Evolutionary conservation across 2,797 vertebrate species (phyloP).

Genomic region (Ficedula albicollis): DNA sequence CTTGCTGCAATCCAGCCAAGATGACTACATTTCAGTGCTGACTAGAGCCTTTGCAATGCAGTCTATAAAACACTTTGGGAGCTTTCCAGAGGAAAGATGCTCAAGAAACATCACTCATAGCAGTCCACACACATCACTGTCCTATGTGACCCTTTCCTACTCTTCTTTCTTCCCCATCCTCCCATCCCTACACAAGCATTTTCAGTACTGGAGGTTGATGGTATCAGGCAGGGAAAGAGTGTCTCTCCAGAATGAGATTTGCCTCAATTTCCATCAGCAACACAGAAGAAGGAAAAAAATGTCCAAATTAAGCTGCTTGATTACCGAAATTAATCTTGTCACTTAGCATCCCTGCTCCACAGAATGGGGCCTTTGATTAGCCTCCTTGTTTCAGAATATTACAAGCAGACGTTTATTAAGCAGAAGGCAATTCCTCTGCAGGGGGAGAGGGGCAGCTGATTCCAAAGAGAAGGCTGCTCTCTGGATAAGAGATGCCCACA

Average conservation of each 20-base stretch:
- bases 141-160: background rate
- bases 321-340: constrained; percentile 83
- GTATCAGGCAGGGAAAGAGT: constrained; percentile 47
- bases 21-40: constrained; percentile 16
- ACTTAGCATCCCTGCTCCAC: constrained; percentile 72
- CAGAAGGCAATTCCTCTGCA: constrained; percentile 61
- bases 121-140: background rate
- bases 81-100: constrained; percentile 42
- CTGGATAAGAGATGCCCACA: background rate
- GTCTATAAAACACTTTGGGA: constrained; percentile 48
- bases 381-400: constrained; percentile 79
- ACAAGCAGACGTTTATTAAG: constrained; percentile 75
- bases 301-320: constrained; percentile 81
- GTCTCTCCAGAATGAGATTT: constrained; percentile 66
- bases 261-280: constrained; percentile 77
- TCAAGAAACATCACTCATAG: constrained; percentile 3
- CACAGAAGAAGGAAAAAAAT: constrained; percentile 61
- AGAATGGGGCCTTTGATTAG: constrained; percentile 78
- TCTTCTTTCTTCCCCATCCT: background rate
- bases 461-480: constrained; percentile 6
- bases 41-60: constrained; percentile 18
- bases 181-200: background rate
- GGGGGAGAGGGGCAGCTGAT: constrained; percentile 34
- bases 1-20: background rate
- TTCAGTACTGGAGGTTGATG: background rate